Evolutionary conservation across 2,888 invertebrate genomes (phyloP), one percentile per base, ranked within the genome.

Genomic region (Leucoptera coffeella): DNA sequence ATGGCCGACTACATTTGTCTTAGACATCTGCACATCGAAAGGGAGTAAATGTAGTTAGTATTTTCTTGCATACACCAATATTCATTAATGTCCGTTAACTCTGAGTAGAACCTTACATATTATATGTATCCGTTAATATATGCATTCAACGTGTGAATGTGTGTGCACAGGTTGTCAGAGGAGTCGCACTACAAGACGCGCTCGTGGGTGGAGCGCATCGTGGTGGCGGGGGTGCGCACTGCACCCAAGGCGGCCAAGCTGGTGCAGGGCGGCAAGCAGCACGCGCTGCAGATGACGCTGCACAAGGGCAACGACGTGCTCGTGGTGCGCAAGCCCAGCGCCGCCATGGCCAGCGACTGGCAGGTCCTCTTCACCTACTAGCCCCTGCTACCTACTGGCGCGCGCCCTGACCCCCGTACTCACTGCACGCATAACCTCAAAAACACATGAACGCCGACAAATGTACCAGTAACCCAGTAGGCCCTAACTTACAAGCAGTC

Each of bases 171-270:
- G n/a, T n/a, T n/a, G n/a, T n/a, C 83, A 53, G 67, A 78, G 23
- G 62, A 74, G 34, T 81, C 85, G 1, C 72, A 64, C 11, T 93
- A 79, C 50, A 71, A 78, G 4, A 89, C 90, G 0, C 75, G 79
- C 27, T 82, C 89, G 12, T 94, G 92, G 92, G 62, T 95, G 25
- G 95, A 96, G 54, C 78, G 87, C 30, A 79, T 96, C 3, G 80
- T 92, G 1, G 78, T 96, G 31, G 75, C 86, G 12, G 93, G 93
- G 17, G 72, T 87, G 36, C 77, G 79, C 7, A 58, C 72, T 6
- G 73, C 77, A 7, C 83, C 92, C 1, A 79, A 72, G 32, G 74
- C 76, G 5, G 87, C 91, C 2, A 74, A 74, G 22, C 48, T 78
- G 0, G 38, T 39, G 1, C 43, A 62, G 69, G 80, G 12, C 25